phyloP scores from a whole-genome alignment of 2,888 invertebrate species.

The Eumacrocentrus americanus region DNA sequence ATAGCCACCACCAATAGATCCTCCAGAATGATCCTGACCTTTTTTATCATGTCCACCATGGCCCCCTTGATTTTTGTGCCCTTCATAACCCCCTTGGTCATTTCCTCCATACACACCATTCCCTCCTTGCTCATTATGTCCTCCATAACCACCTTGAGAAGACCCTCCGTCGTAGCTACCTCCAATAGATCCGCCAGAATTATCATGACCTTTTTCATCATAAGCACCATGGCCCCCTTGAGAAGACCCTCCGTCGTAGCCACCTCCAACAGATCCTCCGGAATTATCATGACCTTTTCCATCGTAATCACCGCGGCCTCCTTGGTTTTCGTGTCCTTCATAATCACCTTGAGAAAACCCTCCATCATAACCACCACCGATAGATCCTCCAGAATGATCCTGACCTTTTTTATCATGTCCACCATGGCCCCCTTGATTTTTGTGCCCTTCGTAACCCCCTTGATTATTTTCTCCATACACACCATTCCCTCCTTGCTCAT shows the following conservation, averaged over 20 bases:
- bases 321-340: slow-evolving; percentile 21
- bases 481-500: slow-evolving; percentile 1
- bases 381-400: neutral
- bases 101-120: slow-evolving; percentile 7
- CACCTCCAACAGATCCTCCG: slow-evolving; percentile 11
- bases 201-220: neutral
- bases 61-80: neutral
- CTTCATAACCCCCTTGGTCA: slow-evolving; percentile 14
- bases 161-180: neutral
- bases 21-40: slow-evolving; percentile 6
- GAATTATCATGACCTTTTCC: slow-evolving; percentile 4
- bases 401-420: slow-evolving; percentile 5
- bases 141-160: slow-evolving; percentile 2
- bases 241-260: slow-evolving; percentile 11
- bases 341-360: slow-evolving; percentile 49
- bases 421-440: neutral
- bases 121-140: slow-evolving; percentile 2
- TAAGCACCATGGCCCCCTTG: slow-evolving; percentile 10
- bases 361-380: slow-evolving; percentile 15
- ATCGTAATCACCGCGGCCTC: neutral
- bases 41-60: slow-evolving; percentile 22
- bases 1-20: slow-evolving; percentile 18
- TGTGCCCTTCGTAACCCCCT: slow-evolving; percentile 14
- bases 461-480: slow-evolving; percentile 3
- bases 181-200: neutral